Evolutionary conservation across 2,113 vertebrate genomes (phyloP).

Genomic region (Varanus komodoensis): DNA sequence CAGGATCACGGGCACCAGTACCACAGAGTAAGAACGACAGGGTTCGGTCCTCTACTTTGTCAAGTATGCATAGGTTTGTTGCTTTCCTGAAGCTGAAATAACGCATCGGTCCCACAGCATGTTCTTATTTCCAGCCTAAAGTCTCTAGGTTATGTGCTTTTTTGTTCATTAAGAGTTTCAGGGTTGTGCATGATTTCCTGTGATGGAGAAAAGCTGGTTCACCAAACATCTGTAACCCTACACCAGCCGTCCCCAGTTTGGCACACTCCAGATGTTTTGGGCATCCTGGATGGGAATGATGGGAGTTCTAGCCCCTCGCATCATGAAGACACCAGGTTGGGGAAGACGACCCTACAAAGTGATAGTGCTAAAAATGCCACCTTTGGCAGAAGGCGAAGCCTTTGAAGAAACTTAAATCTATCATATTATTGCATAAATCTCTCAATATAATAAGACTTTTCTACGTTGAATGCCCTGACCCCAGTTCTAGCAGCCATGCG

Average conservation of each 20-base stretch:
- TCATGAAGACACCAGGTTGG: not conserved
- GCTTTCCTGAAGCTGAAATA: slow-evolving; percentile 44
- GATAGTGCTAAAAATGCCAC: slow-evolving; percentile 52
- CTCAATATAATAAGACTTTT: slow-evolving; percentile 36
- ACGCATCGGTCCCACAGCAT: slow-evolving; percentile 47
- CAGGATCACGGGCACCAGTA: not conserved
- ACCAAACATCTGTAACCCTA: not conserved
- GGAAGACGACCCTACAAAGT: not conserved
- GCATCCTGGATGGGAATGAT: not conserved
- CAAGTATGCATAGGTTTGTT: slow-evolving; percentile 11
- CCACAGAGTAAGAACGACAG: not conserved
- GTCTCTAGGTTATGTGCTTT: slow-evolving; percentile 70
- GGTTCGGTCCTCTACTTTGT: too few relatives aligned
- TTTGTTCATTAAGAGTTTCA: slow-evolving; percentile 45
- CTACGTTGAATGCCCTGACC: not conserved
- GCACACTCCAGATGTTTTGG: not conserved
- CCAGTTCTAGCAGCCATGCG: not conserved
- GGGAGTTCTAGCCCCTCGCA: not conserved
- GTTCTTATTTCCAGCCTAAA: slow-evolving; percentile 63
- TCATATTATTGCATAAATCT: slow-evolving; percentile 79
- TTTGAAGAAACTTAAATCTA: slow-evolving; percentile 56
- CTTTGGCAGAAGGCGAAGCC: slow-evolving; percentile 55
- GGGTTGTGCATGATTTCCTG: slow-evolving; percentile 9
- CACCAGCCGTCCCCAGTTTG: not conserved
- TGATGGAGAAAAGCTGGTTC: slow-evolving; percentile 27